These are phyloP conservation scores for Tipula helvola DNA, from an alignment of 2,888 invertebrate genomes.

Conservation along the genomic window DNA sequence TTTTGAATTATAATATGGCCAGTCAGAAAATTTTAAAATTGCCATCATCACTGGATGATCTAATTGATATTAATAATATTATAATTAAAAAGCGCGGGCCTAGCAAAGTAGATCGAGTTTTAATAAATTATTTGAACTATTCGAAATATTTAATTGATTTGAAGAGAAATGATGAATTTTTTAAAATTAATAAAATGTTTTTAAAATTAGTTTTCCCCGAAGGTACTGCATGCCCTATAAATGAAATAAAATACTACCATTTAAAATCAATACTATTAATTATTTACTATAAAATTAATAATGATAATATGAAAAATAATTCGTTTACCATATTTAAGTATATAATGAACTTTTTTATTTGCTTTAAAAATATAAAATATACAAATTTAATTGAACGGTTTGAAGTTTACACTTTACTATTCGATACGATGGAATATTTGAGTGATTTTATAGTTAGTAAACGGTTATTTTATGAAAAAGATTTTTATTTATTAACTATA, in stretches of 20 bases:
- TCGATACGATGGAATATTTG: not conserved
- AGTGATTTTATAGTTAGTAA: not conserved
- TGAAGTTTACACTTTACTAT: not conserved
- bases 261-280: not conserved
- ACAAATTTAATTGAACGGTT: not conserved
- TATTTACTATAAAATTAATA: not conserved
- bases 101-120: not conserved
- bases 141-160: not conserved
- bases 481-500: not conserved
- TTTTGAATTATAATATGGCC: not conserved
- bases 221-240: not conserved
- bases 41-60: not conserved
- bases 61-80: not conserved
- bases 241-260: not conserved
- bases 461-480: not conserved
- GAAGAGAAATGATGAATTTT: not conserved
- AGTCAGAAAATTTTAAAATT: not conserved
- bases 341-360: not conserved
- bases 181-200: not conserved
- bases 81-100: not conserved
- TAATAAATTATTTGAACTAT: not conserved
- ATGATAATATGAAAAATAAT: not conserved
- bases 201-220: not conserved
- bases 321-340: not conserved
- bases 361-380: not conserved